A percentile compares a stretch with the other conserved stretches of the same genome.
Evolutionary conservation across 2,888 invertebrate species (phyloP).

Genomic region (Diaperis boleti): DNA sequence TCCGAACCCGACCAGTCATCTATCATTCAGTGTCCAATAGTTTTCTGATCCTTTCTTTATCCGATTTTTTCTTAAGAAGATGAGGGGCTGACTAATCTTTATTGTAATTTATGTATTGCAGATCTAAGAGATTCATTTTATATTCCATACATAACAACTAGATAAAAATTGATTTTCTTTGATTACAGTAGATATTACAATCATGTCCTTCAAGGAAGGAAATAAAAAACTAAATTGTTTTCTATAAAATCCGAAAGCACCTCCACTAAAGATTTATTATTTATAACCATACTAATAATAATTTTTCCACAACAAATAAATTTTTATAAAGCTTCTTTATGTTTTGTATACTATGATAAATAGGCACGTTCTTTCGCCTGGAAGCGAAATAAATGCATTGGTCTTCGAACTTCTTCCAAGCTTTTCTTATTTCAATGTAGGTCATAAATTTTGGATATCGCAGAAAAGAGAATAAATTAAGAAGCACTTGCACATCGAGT

Average conservation of each 20-base stretch:
- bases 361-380: background rate
- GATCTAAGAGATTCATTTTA: background rate
- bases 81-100: background rate
- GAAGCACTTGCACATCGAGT: slow-evolving; percentile 28
- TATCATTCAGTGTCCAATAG: slow-evolving; percentile 52
- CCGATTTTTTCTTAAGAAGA: slow-evolving; percentile 11
- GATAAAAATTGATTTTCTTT: too few relatives aligned
- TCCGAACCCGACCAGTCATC: slow-evolving; percentile 44
- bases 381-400: slow-evolving; percentile 5
- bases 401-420: slow-evolving; percentile 13
- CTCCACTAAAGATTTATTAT: too few relatives aligned
- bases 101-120: background rate
- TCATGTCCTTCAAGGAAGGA: too few relatives aligned
- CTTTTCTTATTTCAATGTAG: slow-evolving; percentile 23
- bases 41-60: slow-evolving; percentile 47
- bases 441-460: slow-evolving; percentile 29
- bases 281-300: too few relatives aligned
- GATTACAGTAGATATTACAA: too few relatives aligned
- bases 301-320: background rate
- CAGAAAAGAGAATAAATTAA: slow-evolving; percentile 25
- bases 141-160: background rate
- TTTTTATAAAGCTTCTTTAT: background rate
- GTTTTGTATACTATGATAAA: background rate
- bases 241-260: too few relatives aligned
- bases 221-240: too few relatives aligned